These are phyloP conservation scores for Pomacea canaliculata DNA, from an alignment of 2,888 invertebrate genomes.

Conservation along the genomic window DNA sequence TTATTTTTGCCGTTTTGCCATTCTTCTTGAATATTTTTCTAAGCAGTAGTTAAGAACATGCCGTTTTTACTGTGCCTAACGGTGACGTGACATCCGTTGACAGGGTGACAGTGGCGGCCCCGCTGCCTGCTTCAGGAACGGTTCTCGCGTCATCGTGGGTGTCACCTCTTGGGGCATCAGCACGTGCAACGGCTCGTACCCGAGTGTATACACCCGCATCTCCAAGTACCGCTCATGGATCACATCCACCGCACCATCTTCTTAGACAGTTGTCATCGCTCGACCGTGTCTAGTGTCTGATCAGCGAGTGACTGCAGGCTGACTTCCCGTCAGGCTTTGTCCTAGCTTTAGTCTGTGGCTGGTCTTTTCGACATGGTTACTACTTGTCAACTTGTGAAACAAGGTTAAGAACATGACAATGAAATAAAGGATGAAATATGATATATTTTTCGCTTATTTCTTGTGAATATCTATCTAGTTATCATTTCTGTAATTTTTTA, in stretches of 20 bases:
- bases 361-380: too few species aligned
- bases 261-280: too few species aligned
- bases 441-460: too few species aligned
- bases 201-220: constrained; percentile 47
- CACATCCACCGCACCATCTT: neutral
- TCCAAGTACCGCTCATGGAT: constrained; percentile 40
- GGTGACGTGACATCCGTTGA: neutral
- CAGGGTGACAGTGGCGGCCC: constrained; percentile 34
- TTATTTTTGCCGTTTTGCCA: neutral
- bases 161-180: constrained; percentile 24
- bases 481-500: too few species aligned
- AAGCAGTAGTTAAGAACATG: neutral
- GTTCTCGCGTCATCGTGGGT: neutral
- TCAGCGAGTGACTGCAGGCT: too few species aligned
- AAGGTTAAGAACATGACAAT: too few species aligned
- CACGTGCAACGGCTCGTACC: constrained; percentile 39
- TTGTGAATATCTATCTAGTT: too few species aligned
- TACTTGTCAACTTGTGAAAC: too few species aligned
- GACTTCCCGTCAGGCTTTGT: too few species aligned
- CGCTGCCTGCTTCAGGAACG: neutral
- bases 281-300: too few species aligned
- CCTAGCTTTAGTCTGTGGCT: too few species aligned
- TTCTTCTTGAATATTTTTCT: neutral
- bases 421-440: too few species aligned
- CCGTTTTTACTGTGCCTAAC: neutral